These are phyloP conservation scores for Brenthis daphne DNA, from an alignment of 2,888 invertebrate species.

Conservation along the genomic window DNA sequence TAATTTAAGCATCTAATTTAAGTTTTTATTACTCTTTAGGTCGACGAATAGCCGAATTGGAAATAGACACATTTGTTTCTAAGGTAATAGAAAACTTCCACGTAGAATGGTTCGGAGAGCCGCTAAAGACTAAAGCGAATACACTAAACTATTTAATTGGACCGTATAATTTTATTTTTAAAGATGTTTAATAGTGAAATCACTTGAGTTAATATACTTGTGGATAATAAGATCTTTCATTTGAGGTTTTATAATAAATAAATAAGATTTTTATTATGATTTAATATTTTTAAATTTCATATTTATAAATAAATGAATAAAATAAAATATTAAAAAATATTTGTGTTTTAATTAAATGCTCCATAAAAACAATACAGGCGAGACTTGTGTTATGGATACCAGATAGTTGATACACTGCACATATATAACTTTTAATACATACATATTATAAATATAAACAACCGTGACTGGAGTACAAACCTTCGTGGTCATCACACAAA, in stretches of 20 bases:
- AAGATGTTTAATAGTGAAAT: slow-evolving; percentile 47
- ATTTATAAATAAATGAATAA: too few species aligned
- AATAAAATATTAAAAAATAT: too few species aligned
- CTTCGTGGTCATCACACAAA: too few species aligned
- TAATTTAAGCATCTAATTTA: not conserved
- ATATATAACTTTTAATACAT: too few species aligned
- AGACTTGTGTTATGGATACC: too few species aligned
- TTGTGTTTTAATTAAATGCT: too few species aligned
- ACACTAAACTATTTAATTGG: slow-evolving; percentile 57
- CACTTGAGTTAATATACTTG: not conserved
- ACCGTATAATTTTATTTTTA: slow-evolving; percentile 62
- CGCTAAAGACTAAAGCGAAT: slow-evolving; percentile 47
- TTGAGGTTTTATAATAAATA: not conserved
- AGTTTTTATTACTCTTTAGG: slow-evolving; percentile 53
- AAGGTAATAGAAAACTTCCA: slow-evolving; percentile 53
- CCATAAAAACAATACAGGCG: too few species aligned
- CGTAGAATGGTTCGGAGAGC: slow-evolving; percentile 55
- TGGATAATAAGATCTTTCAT: not conserved
- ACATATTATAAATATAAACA: too few species aligned
- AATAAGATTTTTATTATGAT: not conserved
- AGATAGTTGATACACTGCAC: too few species aligned
- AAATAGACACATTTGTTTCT: slow-evolving; percentile 68
- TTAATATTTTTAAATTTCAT: too few species aligned
- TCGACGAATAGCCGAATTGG: slow-evolving; percentile 83
- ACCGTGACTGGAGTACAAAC: too few species aligned